A percentile compares a stretch with the other conserved stretches of the same genome.
phyloP scores from a whole-genome alignment of 2,113 vertebrate genomes.

The Laterallus jamaicensis region DNA sequence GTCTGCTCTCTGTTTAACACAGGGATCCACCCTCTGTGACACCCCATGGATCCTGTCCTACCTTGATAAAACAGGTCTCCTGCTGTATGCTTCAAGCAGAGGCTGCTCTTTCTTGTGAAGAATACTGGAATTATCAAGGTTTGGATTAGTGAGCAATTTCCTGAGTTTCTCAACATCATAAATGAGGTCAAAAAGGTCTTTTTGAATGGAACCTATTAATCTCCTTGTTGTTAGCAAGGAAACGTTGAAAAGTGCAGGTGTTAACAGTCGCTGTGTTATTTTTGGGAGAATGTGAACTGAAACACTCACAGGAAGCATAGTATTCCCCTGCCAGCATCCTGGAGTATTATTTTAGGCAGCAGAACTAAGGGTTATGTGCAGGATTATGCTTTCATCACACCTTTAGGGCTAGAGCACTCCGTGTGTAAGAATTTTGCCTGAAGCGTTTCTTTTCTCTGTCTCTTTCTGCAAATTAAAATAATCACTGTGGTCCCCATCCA shows the following conservation, averaged over 20 bases:
- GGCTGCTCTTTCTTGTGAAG: background rate
- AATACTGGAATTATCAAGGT: slow-evolving; percentile 67
- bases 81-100: fast-evolving
- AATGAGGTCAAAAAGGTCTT: slow-evolving; percentile 76
- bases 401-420: slow-evolving; percentile 70
- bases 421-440: slow-evolving; percentile 57
- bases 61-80: background rate
- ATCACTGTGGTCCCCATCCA: background rate
- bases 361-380: slow-evolving; percentile 74
- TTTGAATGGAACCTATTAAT: slow-evolving; percentile 78
- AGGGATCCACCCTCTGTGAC: background rate
- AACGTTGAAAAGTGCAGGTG: slow-evolving; percentile 78
- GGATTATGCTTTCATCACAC: slow-evolving; percentile 77
- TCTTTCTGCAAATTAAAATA: slow-evolving; percentile 4
- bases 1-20: background rate
- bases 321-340: slow-evolving; percentile 80
- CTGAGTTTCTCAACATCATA: slow-evolving; percentile 76
- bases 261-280: slow-evolving; percentile 81
- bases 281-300: slow-evolving; percentile 79
- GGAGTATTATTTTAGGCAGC: slow-evolving; percentile 83
- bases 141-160: slow-evolving; percentile 76
- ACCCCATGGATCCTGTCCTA: background rate
- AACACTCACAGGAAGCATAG: slow-evolving; percentile 79
- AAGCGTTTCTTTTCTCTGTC: slow-evolving; percentile 27
- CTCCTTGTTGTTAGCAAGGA: slow-evolving; percentile 76